Conservation (phyloP, 2,113 vertebrate genomes). For the Rhinogobius similis region DNA sequence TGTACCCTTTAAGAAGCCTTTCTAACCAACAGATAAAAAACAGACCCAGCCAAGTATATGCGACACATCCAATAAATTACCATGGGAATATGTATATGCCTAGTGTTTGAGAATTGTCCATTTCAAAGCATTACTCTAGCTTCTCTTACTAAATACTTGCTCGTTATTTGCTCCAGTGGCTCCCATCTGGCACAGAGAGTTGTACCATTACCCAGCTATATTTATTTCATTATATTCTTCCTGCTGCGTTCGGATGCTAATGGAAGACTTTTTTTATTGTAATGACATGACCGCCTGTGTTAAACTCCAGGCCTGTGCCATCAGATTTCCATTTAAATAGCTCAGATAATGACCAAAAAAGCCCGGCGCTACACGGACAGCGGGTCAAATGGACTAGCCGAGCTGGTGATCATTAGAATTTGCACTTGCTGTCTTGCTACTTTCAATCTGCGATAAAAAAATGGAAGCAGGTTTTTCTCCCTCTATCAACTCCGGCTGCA, state of each 20-base stretch:
- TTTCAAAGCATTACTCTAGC: not conserved
- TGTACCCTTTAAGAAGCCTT: not conserved
- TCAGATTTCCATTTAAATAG: slow-evolving; percentile 12
- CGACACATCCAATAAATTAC: not conserved
- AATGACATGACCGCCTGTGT: not conserved
- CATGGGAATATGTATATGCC: not conserved
- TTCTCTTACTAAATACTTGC: slow-evolving; percentile 7
- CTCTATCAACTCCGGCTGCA: not conserved
- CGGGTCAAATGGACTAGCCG: slow-evolving; percentile 14
- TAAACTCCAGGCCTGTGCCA: not conserved
- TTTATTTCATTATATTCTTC: slow-evolving; percentile 11
- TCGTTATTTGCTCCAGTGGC: slow-evolving; percentile 2
- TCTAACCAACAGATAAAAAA: not conserved
- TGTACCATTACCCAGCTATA: not conserved
- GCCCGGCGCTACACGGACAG: not conserved
- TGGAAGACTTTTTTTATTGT: not conserved
- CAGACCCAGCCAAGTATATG: not conserved
- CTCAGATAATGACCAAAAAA: not conserved
- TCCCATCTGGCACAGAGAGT: slow-evolving; percentile 3
- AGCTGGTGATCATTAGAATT: slow-evolving; percentile 18
- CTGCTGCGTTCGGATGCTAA: not conserved
- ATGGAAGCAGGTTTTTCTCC: slow-evolving; percentile 9
- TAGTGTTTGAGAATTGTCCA: not conserved
- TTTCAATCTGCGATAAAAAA: slow-evolving; percentile 6
- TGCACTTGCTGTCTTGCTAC: slow-evolving; percentile 6